Percentiles rank a stretch among this genome's conserved stretches.
Evolutionary conservation across 2,888 invertebrate genomes (phyloP).

Genomic region (Petrolisthes cinctipes): DNA sequence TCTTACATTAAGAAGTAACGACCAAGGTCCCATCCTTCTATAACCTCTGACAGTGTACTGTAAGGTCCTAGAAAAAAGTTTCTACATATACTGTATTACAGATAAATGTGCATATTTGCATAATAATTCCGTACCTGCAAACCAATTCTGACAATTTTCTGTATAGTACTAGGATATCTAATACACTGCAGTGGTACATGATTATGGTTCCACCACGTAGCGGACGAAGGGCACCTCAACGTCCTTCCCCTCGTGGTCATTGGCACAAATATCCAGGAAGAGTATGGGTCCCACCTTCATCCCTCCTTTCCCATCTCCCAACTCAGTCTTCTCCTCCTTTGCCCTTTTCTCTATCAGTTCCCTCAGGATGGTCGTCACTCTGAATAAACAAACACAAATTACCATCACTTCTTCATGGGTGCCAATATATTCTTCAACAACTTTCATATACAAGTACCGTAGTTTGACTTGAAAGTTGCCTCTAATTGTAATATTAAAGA

Average conservation of each 20-base stretch:
- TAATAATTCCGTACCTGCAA: no score
- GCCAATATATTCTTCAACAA: no score
- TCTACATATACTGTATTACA: no score
- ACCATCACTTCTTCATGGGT: neutral
- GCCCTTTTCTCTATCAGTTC: conserved; percentile 15
- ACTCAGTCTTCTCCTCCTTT: neutral
- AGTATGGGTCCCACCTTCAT: conserved; percentile 75
- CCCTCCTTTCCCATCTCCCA: neutral
- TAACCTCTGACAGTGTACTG: no score
- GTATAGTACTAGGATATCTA: neutral
- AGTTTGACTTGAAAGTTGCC: no score
- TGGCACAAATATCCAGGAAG: conserved; percentile 97
- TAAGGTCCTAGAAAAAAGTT: no score
- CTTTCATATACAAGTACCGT: no score
- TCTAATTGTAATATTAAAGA: no score
- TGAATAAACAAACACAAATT: neutral
- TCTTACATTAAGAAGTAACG: no score
- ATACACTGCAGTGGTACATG: neutral
- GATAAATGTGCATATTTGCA: no score
- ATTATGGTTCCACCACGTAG: conserved; percentile 72
- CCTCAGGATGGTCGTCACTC: conserved; percentile 16
- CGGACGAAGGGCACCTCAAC: conserved; percentile 98
- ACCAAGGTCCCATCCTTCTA: no score
- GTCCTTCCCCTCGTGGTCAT: conserved; percentile 92
- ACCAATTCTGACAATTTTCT: no score